Evolutionary conservation across 2,797 vertebrate genomes (phyloP).

Genomic region (Gouania willdenowi): DNA sequence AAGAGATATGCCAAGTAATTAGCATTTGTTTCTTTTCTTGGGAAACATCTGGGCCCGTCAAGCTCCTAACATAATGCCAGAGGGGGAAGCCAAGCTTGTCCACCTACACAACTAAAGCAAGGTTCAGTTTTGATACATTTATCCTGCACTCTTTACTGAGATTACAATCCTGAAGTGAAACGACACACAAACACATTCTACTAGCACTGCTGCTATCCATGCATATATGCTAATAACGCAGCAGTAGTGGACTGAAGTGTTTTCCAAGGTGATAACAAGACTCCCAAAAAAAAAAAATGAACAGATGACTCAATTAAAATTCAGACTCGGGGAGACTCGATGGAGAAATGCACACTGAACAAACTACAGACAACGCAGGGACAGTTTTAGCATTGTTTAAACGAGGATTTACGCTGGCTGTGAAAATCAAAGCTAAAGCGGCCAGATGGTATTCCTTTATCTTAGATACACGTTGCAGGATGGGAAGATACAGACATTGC

Average conservation of each 20-base stretch:
- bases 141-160: constrained; percentile 18
- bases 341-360: constrained; percentile 34
- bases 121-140: constrained; percentile 41
- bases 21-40: constrained; percentile 67
- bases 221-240: constrained; percentile 25
- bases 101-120: constrained; percentile 44
- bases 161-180: constrained; percentile 8
- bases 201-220: constrained; percentile 4
- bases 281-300: constrained; percentile 27
- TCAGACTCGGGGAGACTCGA: constrained; percentile 28
- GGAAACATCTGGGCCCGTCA: constrained; percentile 72
- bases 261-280: constrained; percentile 39
- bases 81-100: constrained; percentile 55
- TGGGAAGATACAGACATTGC: constrained; percentile 12
- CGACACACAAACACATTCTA: constrained; percentile 17
- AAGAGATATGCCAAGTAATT: constrained; percentile 66
- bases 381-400: constrained; percentile 47
- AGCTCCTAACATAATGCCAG: constrained; percentile 57
- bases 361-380: constrained; percentile 36
- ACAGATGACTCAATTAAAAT: constrained; percentile 46
- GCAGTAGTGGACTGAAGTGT: constrained; percentile 21
- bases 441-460: constrained; percentile 36
- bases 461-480: constrained; percentile 33
- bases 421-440: constrained; percentile 49
- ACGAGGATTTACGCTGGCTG: constrained; percentile 42